Evolutionary conservation across 2,888 invertebrate species (phyloP).

Genomic region (Chrysomela aeneicollis): DNA sequence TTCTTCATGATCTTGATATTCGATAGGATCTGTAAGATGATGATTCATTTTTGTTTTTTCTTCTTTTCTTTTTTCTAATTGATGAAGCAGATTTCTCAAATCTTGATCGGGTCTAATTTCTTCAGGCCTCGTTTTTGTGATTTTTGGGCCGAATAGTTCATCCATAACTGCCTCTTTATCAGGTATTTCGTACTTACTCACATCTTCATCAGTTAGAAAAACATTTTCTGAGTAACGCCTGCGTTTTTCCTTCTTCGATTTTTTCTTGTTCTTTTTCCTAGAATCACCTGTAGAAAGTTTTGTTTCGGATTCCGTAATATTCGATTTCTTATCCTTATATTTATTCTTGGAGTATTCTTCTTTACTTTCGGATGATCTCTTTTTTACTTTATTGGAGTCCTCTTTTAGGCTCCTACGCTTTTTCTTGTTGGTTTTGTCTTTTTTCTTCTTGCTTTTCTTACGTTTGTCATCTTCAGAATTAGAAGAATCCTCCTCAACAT

Average conservation of each 20-base stretch:
- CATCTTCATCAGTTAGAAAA: constrained; percentile 2
- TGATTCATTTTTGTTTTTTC: background rate
- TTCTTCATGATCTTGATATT: background rate
- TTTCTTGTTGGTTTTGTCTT: constrained; percentile 23
- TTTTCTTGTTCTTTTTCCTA: constrained; percentile 18
- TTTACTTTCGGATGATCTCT: constrained; percentile 10
- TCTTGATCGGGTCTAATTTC: background rate
- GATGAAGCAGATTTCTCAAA: background rate
- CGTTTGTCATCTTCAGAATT: constrained; percentile 20
- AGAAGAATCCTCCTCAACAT: constrained; percentile 7
- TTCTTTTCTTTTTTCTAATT: constrained; percentile 8
- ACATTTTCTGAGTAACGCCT: constrained; percentile 2
- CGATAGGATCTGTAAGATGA: background rate
- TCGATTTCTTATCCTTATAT: constrained; percentile 6
- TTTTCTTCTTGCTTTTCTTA: background rate
- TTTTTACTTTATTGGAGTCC: constrained; percentile 13
- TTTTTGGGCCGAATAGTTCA: background rate
- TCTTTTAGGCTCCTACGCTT: background rate
- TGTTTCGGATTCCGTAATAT: background rate
- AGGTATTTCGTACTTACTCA: constrained; percentile 6
- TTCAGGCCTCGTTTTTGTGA: background rate
- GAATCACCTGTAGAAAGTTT: background rate
- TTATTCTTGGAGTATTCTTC: constrained; percentile 5
- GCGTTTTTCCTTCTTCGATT: constrained; percentile 1
- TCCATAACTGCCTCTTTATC: background rate